These are phyloP conservation scores for Diachasma alloeum DNA, from an alignment of 1,140 invertebrate genomes.

Conservation along the genomic window DNA sequence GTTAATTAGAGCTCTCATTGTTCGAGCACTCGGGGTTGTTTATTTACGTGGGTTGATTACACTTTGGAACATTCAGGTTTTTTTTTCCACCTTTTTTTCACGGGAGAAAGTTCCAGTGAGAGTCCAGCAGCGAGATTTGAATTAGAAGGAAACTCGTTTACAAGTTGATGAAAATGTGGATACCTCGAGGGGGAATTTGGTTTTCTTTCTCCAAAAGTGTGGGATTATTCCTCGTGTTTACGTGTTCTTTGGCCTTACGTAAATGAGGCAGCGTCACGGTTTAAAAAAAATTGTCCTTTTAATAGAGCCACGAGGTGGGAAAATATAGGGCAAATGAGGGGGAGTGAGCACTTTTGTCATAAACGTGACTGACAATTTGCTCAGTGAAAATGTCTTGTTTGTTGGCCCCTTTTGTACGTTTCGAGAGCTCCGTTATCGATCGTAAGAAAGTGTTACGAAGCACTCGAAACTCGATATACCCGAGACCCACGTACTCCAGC, in stretches of 20 bases:
- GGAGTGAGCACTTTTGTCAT: not conserved
- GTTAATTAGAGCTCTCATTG: not conserved
- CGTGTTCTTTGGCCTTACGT: not conserved
- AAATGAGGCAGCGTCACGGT: not conserved
- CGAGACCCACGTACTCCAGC: not conserved
- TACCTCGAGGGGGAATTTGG: too few relatives aligned
- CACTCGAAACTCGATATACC: conserved; percentile 10
- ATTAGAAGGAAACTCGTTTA: not conserved
- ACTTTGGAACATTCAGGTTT: not conserved
- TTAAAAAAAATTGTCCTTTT: not conserved
- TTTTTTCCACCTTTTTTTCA: not conserved
- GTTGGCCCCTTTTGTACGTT: conserved; percentile 14
- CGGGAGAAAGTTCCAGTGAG: not conserved
- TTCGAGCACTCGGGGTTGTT: not conserved
- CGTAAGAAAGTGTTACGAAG: conserved; percentile 17
- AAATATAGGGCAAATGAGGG: not conserved
- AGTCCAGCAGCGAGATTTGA: not conserved
- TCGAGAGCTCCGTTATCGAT: conserved; percentile 10
- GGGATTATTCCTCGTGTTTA: not conserved
- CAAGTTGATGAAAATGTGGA: not conserved
- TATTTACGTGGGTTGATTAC: conserved; percentile 1
- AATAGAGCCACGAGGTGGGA: not conserved
- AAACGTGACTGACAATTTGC: conserved; percentile 2
- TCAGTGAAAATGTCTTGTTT: conserved; percentile 6
- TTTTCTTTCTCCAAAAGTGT: not conserved